phyloP scores from a whole-genome alignment of 2,113 vertebrate genomes.

The Oenanthe oenanthe region DNA sequence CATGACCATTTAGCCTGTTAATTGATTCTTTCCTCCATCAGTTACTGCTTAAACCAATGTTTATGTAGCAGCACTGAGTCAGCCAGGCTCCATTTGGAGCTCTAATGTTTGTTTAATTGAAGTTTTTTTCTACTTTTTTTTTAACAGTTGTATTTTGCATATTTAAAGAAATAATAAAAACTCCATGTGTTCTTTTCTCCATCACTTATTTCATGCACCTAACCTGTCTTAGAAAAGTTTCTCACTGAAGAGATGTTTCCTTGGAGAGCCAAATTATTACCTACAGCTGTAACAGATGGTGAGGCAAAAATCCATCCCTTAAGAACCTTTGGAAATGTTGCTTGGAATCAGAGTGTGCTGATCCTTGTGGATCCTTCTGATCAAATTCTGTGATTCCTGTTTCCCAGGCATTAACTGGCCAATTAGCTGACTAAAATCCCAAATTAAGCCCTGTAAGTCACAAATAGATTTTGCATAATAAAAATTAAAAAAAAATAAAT shows the following conservation, averaged over 20 bases:
- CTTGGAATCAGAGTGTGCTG: background rate
- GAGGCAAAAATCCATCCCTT: background rate
- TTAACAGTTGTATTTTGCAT: background rate
- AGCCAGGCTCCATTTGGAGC: background rate
- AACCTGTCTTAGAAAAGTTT: background rate
- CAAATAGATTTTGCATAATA: background rate
- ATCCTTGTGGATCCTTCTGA: background rate
- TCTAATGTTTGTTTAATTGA: background rate
- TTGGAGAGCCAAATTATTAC: background rate
- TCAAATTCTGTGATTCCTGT: background rate
- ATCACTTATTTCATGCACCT: accelerated
- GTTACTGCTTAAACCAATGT: background rate
- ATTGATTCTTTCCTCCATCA: background rate
- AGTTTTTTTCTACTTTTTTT: background rate
- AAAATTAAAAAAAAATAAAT: no score
- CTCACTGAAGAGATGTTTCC: background rate
- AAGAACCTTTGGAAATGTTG: background rate
- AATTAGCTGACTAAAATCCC: background rate
- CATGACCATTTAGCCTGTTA: background rate
- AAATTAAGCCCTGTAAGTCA: background rate
- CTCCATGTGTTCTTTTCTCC: background rate
- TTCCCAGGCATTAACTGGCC: background rate
- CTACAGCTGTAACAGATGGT: background rate
- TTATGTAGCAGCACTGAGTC: background rate
- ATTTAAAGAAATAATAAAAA: background rate